These are phyloP conservation scores for Arvicanthis niloticus DNA, from an alignment of 2,113 vertebrate species.

Conservation along the genomic window DNA sequence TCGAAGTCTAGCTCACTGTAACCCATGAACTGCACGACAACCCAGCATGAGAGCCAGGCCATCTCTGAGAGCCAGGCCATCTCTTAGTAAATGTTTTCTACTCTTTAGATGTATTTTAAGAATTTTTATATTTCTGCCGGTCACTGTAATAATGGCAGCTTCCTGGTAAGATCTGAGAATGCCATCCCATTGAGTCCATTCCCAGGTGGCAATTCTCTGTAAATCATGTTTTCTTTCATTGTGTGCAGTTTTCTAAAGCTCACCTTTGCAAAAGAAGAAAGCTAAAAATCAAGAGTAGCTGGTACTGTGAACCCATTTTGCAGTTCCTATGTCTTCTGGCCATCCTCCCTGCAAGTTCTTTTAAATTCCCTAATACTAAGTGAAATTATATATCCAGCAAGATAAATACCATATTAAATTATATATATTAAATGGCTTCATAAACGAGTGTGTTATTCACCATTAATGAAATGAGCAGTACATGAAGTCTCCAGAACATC, in stretches of 20 bases:
- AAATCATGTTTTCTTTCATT: slow-evolving; percentile 35
- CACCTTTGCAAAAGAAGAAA: not conserved
- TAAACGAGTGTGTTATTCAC: not conserved
- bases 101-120: not conserved
- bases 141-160: not conserved
- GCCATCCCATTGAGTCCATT: not conserved
- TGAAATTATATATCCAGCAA: not conserved
- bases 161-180: slow-evolving; percentile 50
- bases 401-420: slow-evolving; percentile 37
- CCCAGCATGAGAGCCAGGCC: not conserved
- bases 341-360: not conserved
- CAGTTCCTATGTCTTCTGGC: not conserved
- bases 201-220: not conserved
- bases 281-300: not conserved
- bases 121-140: slow-evolving; percentile 48
- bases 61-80: not conserved
- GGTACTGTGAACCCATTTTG: not conserved
- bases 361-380: not conserved
- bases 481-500: not conserved
- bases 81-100: not conserved
- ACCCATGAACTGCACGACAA: not conserved
- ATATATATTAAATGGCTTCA: not conserved
- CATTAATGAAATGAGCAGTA: slow-evolving; percentile 63
- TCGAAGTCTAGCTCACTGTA: not conserved
- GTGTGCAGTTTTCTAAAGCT: slow-evolving; percentile 26